phyloP scores from a whole-genome alignment of 2,113 vertebrate genomes.

The Trogon surrucura region DNA sequence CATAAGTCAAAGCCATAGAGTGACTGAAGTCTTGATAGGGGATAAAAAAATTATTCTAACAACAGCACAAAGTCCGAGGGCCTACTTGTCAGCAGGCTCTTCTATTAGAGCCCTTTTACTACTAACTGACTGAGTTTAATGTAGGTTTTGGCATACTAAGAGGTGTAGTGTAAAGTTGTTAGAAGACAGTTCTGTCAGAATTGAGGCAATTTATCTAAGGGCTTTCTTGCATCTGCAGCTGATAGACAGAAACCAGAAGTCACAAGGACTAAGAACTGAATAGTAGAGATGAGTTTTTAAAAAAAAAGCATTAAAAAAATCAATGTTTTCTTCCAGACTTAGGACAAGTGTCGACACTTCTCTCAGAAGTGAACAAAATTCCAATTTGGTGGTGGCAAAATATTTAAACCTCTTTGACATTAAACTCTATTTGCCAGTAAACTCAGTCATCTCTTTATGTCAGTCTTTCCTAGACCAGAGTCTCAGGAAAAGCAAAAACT shows the following conservation, averaged over 20 bases:
- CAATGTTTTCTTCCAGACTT: neutral
- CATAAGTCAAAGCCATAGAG: neutral
- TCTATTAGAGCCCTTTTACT: neutral
- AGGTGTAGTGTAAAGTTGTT: neutral
- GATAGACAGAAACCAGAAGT: neutral
- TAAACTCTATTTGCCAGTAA: neutral
- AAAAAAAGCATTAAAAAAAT: neutral
- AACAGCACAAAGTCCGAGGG: neutral
- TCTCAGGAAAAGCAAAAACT: neutral
- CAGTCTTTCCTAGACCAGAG: neutral
- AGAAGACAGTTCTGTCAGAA: neutral
- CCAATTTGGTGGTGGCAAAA: neutral
- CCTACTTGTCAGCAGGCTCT: neutral
- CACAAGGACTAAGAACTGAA: neutral
- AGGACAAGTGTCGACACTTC: neutral
- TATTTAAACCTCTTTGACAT: neutral
- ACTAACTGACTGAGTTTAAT: neutral
- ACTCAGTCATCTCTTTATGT: neutral
- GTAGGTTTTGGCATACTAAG: neutral
- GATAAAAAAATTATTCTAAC: neutral
- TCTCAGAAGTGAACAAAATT: neutral
- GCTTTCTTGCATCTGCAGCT: neutral
- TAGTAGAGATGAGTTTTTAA: neutral
- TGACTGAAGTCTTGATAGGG: neutral
- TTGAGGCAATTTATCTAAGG: neutral